Base-by-base conservation (phyloP, 2,888 invertebrate species). In the Neoitamus cyanurus region DNA sequence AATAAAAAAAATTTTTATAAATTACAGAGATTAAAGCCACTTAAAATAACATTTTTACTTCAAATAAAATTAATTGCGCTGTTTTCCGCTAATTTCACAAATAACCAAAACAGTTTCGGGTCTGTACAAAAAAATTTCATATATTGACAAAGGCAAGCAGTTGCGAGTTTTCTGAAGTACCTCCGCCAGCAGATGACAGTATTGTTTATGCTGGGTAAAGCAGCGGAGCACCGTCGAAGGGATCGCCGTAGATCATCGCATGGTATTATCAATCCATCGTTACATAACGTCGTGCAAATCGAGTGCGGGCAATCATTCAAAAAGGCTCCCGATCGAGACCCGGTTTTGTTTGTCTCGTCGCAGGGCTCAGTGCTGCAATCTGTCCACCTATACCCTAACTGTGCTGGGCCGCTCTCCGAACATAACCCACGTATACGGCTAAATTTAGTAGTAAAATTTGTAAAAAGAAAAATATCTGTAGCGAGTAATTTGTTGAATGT, bases 371-470 rank as follows among this genome's bases (percentile, higher is more conserved):
- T 30, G 31, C 70, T 13, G n/a, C n/a, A 70, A n/a, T 42, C 42
- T 42, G 42, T 42, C 42, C 42, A 42, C n/a, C n/a, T 42, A n/a
- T 13, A 15, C 5, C n/a, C 9, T 9, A 58, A 9, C 58, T 20
- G 58, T 58, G 58, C 58, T 58, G 58, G 25, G 34, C 31, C 58
- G 48, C 48, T 48, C 48, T 31, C 34, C 30, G 30, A 72, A 83
- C 68, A 83, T 15, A 72, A 85, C 68, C 77, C 77, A 72, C 70
- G 77, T 85, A 82, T 72, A 84, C 82, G 82, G 84, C 85, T 85
- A 86, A 84, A 83, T 15, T 86, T 34, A 83, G 85, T 84, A 77
- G 73, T 85, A 82, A 78, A 58, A 58, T 58, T 58, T 58, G 85
- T 37, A 68, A 28, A 58, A 83, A 58, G 25, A 80, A 83, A 78